Base-by-base conservation (phyloP, 2,113 vertebrate species). In the Ploceus nigricollis region DNA sequence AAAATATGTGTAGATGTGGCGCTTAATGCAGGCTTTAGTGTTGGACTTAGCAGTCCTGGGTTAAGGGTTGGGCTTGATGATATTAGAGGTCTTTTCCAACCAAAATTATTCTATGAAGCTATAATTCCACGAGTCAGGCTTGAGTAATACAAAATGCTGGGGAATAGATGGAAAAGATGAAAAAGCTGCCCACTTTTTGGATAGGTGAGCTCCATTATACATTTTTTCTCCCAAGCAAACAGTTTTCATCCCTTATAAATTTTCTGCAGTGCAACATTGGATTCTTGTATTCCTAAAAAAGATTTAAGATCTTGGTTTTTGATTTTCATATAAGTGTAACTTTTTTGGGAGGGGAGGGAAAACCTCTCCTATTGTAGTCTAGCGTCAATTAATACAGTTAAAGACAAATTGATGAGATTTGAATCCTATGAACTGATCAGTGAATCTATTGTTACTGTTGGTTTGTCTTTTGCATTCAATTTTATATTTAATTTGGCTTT, bases 321-420 rank as follows among this genome's bases (percentile, higher is more conserved):
- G 12, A 33, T 57, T 57, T 76, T 77, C 39, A 70, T 30, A 3
- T 7, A 51, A 60, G 17, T 22, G 30, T 3, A 60, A 16, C 5
- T 13, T 33, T 64, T 75, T 58, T 0, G 0, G 8, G 31, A 10
- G 31, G 28, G 33, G 4, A 54, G 35, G 6, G 33, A 60, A 47
- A 85, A 70, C 3, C 8, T 58, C 54, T 70, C 23, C 25, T 13
- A 21, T 53, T 87, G 6, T 45, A 35, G 15, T 53, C 22, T 48
- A 66, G 9, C 9, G 8, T 28, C 35, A 68, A 56, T 37, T 61
- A 57, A 57, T 57, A 51, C 1, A 2, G 6, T 47, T 71, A 51
- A 86, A 89, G 27, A 64, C 3, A 83, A 89, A 50, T 13, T 27
- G 8, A 40, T 81, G 31, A n/a, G 15, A 58, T 81, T 84, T 73